A percentile compares a stretch with the other conserved stretches of the same genome.
Evolutionary conservation across 2,113 vertebrate genomes (phyloP).

Genomic region (Ophthalmolycus amberensis): DNA sequence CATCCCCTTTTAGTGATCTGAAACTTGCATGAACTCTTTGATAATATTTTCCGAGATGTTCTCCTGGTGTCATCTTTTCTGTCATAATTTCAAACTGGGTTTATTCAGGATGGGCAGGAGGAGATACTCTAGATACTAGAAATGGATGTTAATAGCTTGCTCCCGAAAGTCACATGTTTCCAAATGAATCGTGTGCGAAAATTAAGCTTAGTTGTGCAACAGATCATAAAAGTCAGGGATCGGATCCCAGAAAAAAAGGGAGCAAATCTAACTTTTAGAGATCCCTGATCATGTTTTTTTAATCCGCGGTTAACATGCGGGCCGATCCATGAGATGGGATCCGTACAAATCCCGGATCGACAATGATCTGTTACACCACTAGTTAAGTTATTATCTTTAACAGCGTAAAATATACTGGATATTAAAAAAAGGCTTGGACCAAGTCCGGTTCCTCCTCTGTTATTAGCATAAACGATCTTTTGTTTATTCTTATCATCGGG

Average conservation of each 20-base stretch:
- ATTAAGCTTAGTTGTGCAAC: neutral
- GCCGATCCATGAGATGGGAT: too few species aligned
- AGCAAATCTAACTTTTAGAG: too few species aligned
- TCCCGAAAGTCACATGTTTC: neutral
- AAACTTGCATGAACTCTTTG: slow-evolving; percentile 52
- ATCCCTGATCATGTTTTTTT: too few species aligned
- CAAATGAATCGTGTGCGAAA: neutral
- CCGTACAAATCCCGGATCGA: too few species aligned
- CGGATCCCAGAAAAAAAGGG: too few species aligned
- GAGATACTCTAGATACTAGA: slow-evolving; percentile 2
- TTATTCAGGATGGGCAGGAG: slow-evolving; percentile 41
- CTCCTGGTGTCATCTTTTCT: slow-evolving; percentile 29
- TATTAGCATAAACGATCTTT: neutral
- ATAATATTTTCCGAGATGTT: slow-evolving; percentile 34
- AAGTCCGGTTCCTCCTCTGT: neutral
- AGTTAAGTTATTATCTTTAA: neutral
- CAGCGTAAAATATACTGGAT: neutral
- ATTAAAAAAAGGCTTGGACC: neutral
- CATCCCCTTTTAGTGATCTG: slow-evolving; percentile 28
- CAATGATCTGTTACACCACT: too few species aligned
- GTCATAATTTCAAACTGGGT: slow-evolving; percentile 43
- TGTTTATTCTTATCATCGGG: neutral
- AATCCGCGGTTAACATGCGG: too few species aligned
- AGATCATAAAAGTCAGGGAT: neutral
- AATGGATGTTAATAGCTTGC: neutral